Evolutionary conservation across 2,113 vertebrate genomes (phyloP).

Genomic region (Oncorhynchus gorbuscha): DNA sequence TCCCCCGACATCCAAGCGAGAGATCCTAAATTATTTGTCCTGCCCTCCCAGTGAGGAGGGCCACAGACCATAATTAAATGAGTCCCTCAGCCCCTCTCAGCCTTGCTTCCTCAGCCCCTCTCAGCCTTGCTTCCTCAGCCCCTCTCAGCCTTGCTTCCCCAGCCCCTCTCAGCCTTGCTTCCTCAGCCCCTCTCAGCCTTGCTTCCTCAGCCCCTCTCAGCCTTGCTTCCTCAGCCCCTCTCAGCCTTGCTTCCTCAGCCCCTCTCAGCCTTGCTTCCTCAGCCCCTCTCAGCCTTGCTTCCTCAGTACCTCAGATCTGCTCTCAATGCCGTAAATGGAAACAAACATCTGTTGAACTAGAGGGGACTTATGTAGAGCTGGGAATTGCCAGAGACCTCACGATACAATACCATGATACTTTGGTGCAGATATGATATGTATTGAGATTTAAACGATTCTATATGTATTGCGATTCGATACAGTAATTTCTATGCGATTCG

Average conservation of each 20-base stretch:
- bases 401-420: no score
- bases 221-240: not conserved
- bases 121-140: no score
- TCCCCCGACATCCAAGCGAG: slow-evolving; percentile 50
- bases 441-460: no score
- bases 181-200: not conserved
- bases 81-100: slow-evolving; percentile 8
- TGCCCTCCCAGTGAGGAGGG: slow-evolving; percentile 26
- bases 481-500: no score
- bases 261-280: slow-evolving; percentile 18
- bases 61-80: slow-evolving; percentile 56
- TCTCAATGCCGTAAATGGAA: slow-evolving; percentile 55
- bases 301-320: slow-evolving; percentile 6
- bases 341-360: slow-evolving; percentile 21
- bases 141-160: no score
- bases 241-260: not conserved
- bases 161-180: no score
- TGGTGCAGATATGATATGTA: no score
- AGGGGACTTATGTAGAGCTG: slow-evolving; percentile 25
- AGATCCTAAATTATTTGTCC: slow-evolving; percentile 58
- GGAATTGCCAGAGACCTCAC: slow-evolving; percentile 31
- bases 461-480: no score
- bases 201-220: not conserved
- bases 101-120: no score
- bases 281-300: slow-evolving; percentile 30